Evolutionary conservation across 2,113 vertebrate genomes (phyloP).

Genomic region (Lycaon pictus): DNA sequence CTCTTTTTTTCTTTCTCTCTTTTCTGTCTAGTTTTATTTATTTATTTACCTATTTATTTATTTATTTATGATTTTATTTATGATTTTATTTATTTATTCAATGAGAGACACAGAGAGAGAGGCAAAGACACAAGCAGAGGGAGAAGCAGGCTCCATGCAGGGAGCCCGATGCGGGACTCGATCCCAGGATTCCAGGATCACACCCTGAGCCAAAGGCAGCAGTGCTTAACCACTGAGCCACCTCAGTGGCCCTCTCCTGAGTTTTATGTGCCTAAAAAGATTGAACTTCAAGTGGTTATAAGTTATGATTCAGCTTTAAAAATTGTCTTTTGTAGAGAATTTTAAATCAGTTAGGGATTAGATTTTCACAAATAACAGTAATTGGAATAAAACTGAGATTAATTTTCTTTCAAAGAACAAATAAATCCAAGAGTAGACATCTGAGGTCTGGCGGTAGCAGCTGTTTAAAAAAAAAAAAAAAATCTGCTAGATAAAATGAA

Average conservation of each 20-base stretch:
- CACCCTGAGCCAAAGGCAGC: too few relatives aligned
- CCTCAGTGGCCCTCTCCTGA: neutral
- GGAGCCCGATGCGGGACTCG: too few relatives aligned
- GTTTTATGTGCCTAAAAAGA: neutral
- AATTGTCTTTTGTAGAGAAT: neutral
- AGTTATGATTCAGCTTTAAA: neutral
- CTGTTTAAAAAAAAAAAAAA: neutral
- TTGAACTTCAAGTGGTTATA: neutral
- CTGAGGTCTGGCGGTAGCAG: neutral
- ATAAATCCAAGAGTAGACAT: neutral
- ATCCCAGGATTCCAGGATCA: too few relatives aligned
- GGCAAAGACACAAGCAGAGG: too few relatives aligned
- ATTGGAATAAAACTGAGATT: neutral
- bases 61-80: neutral
- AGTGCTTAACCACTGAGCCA: too few relatives aligned
- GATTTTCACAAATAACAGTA: neutral
- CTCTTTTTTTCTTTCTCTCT: neutral
- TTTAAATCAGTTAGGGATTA: neutral
- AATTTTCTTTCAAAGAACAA: neutral
- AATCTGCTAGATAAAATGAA: neutral
- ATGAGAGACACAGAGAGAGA: too few relatives aligned
- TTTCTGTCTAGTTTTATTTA: neutral
- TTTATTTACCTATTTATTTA: neutral
- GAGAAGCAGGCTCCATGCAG: too few relatives aligned
- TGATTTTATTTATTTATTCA: neutral